Base-by-base conservation (phyloP, 2,888 invertebrate genomes). In the Melolontha melolontha region DNA sequence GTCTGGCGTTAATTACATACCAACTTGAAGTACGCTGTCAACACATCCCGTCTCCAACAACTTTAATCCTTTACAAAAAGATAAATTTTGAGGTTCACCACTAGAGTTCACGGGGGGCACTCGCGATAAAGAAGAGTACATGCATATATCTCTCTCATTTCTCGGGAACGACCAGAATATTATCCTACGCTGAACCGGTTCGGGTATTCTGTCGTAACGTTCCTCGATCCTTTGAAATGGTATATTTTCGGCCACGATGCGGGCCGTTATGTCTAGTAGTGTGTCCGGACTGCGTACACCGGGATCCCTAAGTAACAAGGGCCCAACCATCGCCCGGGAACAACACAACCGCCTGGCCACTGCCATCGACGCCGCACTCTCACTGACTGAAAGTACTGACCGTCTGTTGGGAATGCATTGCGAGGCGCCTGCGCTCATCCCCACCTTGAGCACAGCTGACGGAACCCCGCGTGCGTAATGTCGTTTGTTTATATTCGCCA, bases 121-220 rank as follows among this genome's bases (percentile, higher is more conserved):
- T 77, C 84, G 85, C 78, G 89, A 86, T 84, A 93, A 87, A 76
- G 93, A 93, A 77, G 93, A 93, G 86, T 95, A 95, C 93, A 94
- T 94, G 85, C 92, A 92, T 83, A 95, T 94, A 85, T 94, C 94
- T 80, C 91, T 87, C 84, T 94, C 94, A 82, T 94, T 92, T 79
- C 94, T 86, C 75, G 94, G 95, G 85, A 94, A 94, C 74, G 94
- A 93, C 93, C 94, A 94, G 86, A 89, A 94, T 80, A 94, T 93
- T 83, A 94, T 92, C 80, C 93, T 88, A 76, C 92, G 88, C 84
- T 94, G 94, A 82, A 94, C 94, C 74, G 94, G 94, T 83, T 94
- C 94, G 75, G 94, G 95, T 83, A 95, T 94, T 78, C 94, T 89
- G 82, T 92, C 92, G 84, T 93, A 93, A 74, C 92, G 89, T 83